Evolutionary conservation across 2,797 vertebrate species (phyloP).

Genomic region (Pitangus sulphuratus): DNA sequence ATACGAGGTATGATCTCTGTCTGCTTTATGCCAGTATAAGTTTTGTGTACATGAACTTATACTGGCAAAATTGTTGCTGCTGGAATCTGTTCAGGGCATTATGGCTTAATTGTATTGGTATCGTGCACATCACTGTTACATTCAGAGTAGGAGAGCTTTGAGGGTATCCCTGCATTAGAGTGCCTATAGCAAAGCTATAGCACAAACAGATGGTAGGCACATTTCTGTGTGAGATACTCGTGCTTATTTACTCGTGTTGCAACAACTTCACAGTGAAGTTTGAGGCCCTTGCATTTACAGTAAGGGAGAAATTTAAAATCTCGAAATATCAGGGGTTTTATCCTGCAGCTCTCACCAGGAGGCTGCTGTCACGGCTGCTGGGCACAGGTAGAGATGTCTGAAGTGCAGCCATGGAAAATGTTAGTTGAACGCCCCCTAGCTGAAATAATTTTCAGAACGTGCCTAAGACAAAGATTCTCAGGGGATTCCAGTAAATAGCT

Average conservation of each 20-base stretch:
- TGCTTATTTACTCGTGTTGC: not conserved
- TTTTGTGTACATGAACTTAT: not conserved
- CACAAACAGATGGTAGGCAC: not conserved
- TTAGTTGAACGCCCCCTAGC: slow-evolving; percentile 33
- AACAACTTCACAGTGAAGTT: not conserved
- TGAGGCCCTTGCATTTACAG: not conserved
- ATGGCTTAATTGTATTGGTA: not conserved
- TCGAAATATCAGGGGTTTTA: not conserved
- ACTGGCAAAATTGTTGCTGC: not conserved
- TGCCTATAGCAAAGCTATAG: not conserved
- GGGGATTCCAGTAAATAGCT: not conserved
- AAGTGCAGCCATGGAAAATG: not conserved
- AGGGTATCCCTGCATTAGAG: not conserved
- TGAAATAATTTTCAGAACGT: not conserved
- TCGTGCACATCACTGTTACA: not conserved
- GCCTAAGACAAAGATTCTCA: not conserved
- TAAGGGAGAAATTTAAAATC: not conserved
- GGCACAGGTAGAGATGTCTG: not conserved
- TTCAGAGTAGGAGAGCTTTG: not conserved
- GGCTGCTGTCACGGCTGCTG: not conserved
- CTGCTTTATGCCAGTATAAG: not conserved
- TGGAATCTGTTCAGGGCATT: not conserved
- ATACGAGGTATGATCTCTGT: not conserved
- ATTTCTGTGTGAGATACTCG: not conserved
- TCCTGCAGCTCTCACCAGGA: not conserved